Percentiles rank a stretch among this genome's conserved stretches.
These are phyloP conservation scores for Bombus affinis DNA, from an alignment of 1,140 invertebrate species.

Conservation along the genomic window DNA sequence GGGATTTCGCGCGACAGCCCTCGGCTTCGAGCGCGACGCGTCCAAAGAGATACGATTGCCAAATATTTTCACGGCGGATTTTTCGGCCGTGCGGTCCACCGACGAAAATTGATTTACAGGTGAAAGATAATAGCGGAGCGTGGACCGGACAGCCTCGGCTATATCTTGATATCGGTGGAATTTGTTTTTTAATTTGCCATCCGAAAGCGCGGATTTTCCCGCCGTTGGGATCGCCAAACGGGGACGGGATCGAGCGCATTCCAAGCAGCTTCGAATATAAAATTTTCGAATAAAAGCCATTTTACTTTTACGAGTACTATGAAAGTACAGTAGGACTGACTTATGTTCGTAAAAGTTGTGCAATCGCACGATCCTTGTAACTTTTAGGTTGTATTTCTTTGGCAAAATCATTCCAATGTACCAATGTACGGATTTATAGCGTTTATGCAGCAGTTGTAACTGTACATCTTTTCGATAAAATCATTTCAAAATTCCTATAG, in stretches of 20 bases:
- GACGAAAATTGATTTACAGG: conserved; percentile 43
- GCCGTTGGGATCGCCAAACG: not conserved
- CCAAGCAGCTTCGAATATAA: not conserved
- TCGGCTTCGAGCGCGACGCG: too few species aligned
- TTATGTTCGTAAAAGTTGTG: too few species aligned
- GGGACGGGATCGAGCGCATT: not conserved
- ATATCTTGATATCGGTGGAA: conserved; percentile 19
- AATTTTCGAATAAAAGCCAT: not conserved
- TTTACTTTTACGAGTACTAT: too few species aligned
- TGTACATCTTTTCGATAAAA: too few species aligned
- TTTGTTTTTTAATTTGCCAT: conserved; percentile 29
- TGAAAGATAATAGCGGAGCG: conserved; percentile 33
- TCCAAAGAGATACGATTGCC: conserved; percentile 26
- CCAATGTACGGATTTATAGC: too few species aligned
- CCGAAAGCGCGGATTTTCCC: not conserved
- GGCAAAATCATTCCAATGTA: too few species aligned
- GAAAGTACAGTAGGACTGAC: too few species aligned
- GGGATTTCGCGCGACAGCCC: not conserved
- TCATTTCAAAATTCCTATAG: too few species aligned
- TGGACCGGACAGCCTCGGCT: conserved; percentile 21
- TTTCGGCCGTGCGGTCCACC: not conserved
- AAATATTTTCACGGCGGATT: conserved; percentile 41
- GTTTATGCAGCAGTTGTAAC: too few species aligned
- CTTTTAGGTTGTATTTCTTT: too few species aligned
- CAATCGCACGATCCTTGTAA: too few species aligned